phyloP scores from a whole-genome alignment of 2,797 vertebrate species.

The Phylloscopus collybita region DNA sequence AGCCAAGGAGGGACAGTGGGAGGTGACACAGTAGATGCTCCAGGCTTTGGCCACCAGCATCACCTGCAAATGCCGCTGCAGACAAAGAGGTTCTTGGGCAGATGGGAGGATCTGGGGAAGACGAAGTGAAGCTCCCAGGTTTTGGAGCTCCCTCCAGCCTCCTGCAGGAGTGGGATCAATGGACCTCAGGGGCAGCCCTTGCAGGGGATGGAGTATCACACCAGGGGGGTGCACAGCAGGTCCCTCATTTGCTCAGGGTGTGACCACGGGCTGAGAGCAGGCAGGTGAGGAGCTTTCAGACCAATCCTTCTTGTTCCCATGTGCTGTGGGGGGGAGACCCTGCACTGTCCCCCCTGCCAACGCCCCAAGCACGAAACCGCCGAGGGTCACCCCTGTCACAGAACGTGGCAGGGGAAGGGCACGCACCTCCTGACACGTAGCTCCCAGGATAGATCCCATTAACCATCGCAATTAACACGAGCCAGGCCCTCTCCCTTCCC shows the following conservation, averaged over 20 bases:
- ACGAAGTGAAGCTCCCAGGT: not conserved
- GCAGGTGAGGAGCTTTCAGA: not conserved
- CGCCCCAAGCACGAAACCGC: not conserved
- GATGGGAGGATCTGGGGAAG: not conserved
- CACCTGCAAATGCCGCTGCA: fast-evolving
- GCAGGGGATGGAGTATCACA: not conserved
- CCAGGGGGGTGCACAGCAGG: fast-evolving
- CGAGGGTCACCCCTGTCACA: fast-evolving
- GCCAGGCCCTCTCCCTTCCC: constrained; percentile 14
- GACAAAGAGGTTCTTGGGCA: fast-evolving
- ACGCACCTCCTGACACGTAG: fast-evolving
- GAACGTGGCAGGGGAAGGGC: not conserved
- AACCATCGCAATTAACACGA: constrained; percentile 70
- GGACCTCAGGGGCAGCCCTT: not conserved
- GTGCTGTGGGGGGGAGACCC: fast-evolving
- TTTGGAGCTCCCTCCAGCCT: not conserved
- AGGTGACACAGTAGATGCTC: not conserved
- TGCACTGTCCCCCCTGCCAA: not conserved
- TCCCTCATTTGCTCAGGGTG: not conserved
- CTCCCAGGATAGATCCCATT: constrained; percentile 68
- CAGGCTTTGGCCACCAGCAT: not conserved
- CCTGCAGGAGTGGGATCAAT: not conserved
- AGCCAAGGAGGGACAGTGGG: not conserved
- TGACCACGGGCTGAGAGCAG: not conserved
- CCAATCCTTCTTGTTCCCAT: not conserved